Evolutionary conservation across 2,888 invertebrate species (phyloP), one percentile per base, ranked within the genome.

Genomic region (Euproctis similis): DNA sequence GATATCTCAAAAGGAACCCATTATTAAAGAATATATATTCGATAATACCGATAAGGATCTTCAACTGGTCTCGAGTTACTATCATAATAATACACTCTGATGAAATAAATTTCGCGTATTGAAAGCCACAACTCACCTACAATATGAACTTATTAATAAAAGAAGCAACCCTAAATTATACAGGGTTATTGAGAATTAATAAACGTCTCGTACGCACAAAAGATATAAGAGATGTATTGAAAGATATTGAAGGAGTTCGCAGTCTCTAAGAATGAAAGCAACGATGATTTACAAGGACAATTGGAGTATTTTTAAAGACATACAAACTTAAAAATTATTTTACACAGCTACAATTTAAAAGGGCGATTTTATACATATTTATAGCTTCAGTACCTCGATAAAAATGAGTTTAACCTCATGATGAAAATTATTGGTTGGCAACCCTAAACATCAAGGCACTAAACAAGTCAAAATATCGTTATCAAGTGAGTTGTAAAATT

Each of bases 71-170:
- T 37, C 46, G 36, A 30, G 48, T 14, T 4, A 14, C 58, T 61
- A 59, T 46, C 46, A 48, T 71, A 73, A 72, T 73, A 66, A 71
- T 59, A 61, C 58, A 6, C 56, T 42, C 52, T 35, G 53, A 57
- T 55, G 31, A 65, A 67, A 66, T 59, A 51, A 59, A 58, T 64
- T 62, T 57, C 33, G 46, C 34, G 49, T 42, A 56, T 61, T 60
- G 50, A 55, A 55, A 51, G 43, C 35, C 38, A 39, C 44, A 17
- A 46, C 59, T 44, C 45, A 31, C 46, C 29, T 45, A 37, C 30
- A 24, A 30, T 39, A 28, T 37, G 28, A 26, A 30, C 26, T 17
- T 12, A 24, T 26, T 26, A 12, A 36, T 31, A 30, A 45, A 39
- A 24, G 33, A 13, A 20, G 4, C 25, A n/a, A n/a, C n/a, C n/a